Conservation (phyloP, 1,140 invertebrate genomes). For the Tenebrio molitor region DNA sequence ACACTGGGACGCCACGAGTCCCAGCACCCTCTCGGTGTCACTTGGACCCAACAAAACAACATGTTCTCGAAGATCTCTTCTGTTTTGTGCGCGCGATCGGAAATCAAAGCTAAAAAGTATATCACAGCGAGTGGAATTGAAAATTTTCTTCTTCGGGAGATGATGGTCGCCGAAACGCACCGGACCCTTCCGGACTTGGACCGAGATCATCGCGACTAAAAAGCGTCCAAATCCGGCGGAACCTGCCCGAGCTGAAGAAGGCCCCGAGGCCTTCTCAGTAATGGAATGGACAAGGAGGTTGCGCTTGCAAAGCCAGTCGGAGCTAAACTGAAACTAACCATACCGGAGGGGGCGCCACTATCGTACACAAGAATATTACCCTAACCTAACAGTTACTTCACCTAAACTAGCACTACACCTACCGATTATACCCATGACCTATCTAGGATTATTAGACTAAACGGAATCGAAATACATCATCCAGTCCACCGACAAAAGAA, state of each 20-base stretch:
- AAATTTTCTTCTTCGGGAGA: background rate
- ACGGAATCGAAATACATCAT: slow-evolving; percentile 30
- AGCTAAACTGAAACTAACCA: slow-evolving; percentile 51
- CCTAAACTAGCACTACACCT: slow-evolving; percentile 53
- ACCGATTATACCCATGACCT: slow-evolving; percentile 51
- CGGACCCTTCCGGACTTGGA: slow-evolving; percentile 47
- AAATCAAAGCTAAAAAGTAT: slow-evolving; percentile 37
- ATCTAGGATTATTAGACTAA: slow-evolving; percentile 43
- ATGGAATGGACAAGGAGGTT: slow-evolving; percentile 47
- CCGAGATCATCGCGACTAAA: slow-evolving; percentile 34
- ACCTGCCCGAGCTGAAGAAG: slow-evolving; percentile 20
- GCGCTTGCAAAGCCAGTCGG: slow-evolving; percentile 40
- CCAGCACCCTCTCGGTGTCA: too few relatives aligned
- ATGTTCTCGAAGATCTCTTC: too few relatives aligned
- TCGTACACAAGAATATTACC: slow-evolving; percentile 51
- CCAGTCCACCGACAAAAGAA: slow-evolving; percentile 20
- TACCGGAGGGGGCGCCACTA: slow-evolving; percentile 50
- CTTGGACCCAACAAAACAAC: too few relatives aligned
- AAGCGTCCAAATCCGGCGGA: slow-evolving; percentile 26
- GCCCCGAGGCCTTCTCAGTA: slow-evolving; percentile 34
- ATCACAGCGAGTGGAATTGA: slow-evolving; percentile 5
- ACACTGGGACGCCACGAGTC: too few relatives aligned
- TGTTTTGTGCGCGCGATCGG: slow-evolving; percentile 24
- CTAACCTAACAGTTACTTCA: slow-evolving; percentile 50
- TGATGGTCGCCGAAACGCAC: slow-evolving; percentile 24